Conservation (phyloP, 92 coral and sea anemone genomes). For the Epizoanthus scotinus region DNA sequence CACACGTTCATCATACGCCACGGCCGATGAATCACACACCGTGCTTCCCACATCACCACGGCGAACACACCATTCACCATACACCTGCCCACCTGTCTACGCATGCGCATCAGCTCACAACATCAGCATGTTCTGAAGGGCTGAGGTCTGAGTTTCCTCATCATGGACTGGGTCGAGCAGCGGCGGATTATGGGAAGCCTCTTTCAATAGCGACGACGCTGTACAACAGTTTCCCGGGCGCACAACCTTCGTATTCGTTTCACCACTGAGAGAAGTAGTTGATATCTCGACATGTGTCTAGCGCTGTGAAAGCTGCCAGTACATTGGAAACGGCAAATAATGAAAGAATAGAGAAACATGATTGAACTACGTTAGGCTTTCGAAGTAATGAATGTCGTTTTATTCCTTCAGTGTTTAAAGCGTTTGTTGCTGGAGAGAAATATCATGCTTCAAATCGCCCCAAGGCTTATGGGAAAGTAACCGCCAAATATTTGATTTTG, state of each 20-base stretch:
- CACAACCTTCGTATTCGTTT: constrained; percentile 65
- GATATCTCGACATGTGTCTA: too few species aligned
- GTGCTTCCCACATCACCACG: constrained; percentile 44
- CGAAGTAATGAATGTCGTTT: too few species aligned
- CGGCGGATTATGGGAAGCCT: constrained; percentile 73
- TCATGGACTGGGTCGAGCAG: constrained; percentile 65
- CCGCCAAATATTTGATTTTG: too few species aligned
- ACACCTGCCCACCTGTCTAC: constrained; percentile 68
- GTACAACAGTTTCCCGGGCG: constrained; percentile 70
- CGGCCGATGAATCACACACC: constrained; percentile 28
- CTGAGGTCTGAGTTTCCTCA: constrained; percentile 51
- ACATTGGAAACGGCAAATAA: too few species aligned
- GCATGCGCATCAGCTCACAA: constrained; percentile 67
- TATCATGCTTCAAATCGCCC: too few species aligned
- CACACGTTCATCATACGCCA: constrained; percentile 32
- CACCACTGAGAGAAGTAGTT: constrained; percentile 33
- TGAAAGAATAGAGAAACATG: too few species aligned
- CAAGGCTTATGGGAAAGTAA: too few species aligned
- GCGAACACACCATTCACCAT: constrained; percentile 86
- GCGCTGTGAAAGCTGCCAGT: too few species aligned
- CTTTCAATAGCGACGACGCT: constrained; percentile 78
- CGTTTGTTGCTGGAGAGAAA: too few species aligned
- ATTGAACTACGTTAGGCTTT: too few species aligned
- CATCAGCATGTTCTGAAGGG: constrained; percentile 34
- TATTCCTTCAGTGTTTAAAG: too few species aligned